Percentiles rank a stretch among this genome's conserved stretches.
Conservation (phyloP, 2,113 vertebrate genomes). For the Burhinus oedicnemus region DNA sequence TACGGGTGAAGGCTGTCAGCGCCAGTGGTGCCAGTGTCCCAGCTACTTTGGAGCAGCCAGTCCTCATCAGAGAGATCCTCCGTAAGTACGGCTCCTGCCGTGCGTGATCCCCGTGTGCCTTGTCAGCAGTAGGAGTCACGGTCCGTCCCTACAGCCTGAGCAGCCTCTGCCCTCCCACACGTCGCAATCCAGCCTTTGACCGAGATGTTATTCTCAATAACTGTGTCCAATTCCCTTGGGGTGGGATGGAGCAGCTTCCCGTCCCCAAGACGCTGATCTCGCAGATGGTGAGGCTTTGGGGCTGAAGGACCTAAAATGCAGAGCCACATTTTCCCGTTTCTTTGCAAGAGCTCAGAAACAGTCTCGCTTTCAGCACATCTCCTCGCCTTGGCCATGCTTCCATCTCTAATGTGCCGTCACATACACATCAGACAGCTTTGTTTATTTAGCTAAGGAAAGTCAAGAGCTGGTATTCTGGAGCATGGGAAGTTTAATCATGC, state of each 20-base stretch:
- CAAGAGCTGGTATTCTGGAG: neutral
- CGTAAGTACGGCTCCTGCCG: conserved; percentile 64
- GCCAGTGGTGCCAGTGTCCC: conserved; percentile 75
- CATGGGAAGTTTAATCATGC: conserved; percentile 25
- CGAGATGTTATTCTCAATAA: neutral
- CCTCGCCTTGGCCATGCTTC: neutral
- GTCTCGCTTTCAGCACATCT: neutral
- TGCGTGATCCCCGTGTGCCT: neutral
- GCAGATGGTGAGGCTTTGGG: neutral
- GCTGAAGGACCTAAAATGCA: neutral
- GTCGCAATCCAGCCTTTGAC: neutral
- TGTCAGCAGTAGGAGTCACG: neutral
- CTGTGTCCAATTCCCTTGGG: neutral
- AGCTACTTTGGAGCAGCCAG: conserved; percentile 70
- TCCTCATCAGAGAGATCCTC: conserved; percentile 79
- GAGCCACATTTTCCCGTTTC: neutral
- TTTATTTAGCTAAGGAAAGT: conserved; percentile 1
- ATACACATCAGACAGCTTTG: neutral
- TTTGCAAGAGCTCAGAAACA: neutral
- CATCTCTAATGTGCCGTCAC: neutral
- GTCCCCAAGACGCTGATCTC: neutral
- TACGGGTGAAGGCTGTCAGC: conserved; percentile 84
- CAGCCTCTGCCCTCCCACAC: neutral
- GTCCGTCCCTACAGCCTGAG: neutral
- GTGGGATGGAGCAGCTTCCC: neutral